Percentiles rank a stretch among this genome's conserved stretches.
Evolutionary conservation across 2,888 invertebrate species (phyloP).

Genomic region (Heliconius aoede): DNA sequence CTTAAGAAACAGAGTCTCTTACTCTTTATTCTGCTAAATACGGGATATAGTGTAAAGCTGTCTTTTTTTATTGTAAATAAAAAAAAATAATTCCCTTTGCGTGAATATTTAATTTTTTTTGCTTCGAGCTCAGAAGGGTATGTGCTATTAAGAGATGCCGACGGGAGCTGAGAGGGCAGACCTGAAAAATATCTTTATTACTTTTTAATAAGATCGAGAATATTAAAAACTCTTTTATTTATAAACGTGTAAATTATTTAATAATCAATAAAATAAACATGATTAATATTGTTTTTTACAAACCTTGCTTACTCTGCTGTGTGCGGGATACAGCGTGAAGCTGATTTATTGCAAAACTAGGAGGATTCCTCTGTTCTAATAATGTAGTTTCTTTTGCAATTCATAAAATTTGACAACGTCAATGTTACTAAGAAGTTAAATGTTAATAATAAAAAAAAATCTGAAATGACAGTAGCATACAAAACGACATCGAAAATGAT

Average conservation of each 20-base stretch:
- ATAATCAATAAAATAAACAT: not conserved
- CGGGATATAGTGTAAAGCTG: not conserved
- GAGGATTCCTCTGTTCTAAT: not conserved
- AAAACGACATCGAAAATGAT: not conserved
- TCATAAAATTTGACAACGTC: not conserved
- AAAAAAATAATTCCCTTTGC: not conserved
- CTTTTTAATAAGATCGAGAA: not conserved
- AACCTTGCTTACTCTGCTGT: too few species aligned
- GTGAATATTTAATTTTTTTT: not conserved
- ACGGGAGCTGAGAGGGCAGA: not conserved
- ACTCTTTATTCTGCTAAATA: not conserved
- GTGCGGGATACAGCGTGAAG: too few species aligned
- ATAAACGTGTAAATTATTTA: not conserved
- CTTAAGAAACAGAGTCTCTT: too few species aligned
- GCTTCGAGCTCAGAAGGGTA: not conserved
- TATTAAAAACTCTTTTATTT: not conserved
- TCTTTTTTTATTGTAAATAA: not conserved
- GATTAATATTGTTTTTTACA: not conserved
- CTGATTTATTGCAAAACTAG: not conserved
- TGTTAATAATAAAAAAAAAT: too few species aligned
- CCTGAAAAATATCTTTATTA: not conserved
- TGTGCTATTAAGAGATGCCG: constrained; percentile 15
- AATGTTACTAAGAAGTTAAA: too few species aligned
- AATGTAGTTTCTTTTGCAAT: not conserved
- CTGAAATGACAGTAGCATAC: not conserved